These are phyloP conservation scores for Calameuta pallipes DNA, from an alignment of 2,888 invertebrate genomes.

Conservation along the genomic window DNA sequence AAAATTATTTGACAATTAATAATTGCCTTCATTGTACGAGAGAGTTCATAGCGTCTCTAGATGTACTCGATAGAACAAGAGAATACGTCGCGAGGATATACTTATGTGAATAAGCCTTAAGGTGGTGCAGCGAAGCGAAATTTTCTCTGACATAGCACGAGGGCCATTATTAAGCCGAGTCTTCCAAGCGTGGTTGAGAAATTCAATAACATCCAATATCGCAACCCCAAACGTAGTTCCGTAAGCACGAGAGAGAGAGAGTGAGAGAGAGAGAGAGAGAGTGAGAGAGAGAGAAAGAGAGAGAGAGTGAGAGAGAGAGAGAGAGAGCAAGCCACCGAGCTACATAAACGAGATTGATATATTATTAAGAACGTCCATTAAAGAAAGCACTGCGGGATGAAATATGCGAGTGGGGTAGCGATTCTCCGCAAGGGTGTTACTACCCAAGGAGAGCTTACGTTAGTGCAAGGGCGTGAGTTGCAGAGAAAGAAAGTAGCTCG, in stretches of 20 bases:
- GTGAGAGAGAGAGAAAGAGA: too few relatives aligned
- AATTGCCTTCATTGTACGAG: neutral
- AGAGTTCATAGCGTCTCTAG: neutral
- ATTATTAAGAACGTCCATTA: slow-evolving; percentile 61
- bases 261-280: too few relatives aligned
- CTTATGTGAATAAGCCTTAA: neutral
- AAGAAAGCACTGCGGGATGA: slow-evolving; percentile 54
- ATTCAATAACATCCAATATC: slow-evolving; percentile 52
- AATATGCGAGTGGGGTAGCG: slow-evolving; percentile 45
- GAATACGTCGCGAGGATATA: neutral
- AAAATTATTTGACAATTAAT: neutral
- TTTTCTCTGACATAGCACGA: slow-evolving; percentile 17
- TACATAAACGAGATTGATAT: slow-evolving; percentile 59
- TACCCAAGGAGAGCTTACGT: neutral
- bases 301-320: too few relatives aligned
- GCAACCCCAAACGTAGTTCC: slow-evolving; percentile 16
- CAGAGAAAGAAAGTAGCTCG: slow-evolving; percentile 8
- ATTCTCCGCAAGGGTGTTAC: slow-evolving; percentile 13
- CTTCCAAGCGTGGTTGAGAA: slow-evolving; percentile 31
- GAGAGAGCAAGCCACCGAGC: neutral
- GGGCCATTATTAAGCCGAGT: slow-evolving; percentile 50
- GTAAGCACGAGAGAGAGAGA: neutral
- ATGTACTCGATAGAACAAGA: neutral
- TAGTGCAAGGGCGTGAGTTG: slow-evolving; percentile 20
- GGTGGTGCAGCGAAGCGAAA: neutral